Conservation (phyloP, 2,888 invertebrate species). For the Julus scanicus region DNA sequence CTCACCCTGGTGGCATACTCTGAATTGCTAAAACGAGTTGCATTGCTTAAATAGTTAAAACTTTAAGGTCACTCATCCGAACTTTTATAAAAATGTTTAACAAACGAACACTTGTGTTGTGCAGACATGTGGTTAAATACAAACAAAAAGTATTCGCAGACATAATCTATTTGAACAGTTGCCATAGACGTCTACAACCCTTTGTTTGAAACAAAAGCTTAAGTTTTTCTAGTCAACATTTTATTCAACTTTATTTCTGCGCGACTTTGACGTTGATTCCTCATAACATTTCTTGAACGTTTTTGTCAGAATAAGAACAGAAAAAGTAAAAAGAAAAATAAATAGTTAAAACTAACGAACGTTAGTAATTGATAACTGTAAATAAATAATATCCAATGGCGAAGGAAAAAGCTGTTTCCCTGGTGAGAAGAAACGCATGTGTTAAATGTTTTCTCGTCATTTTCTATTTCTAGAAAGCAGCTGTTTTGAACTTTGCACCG, state of each 20-base stretch:
- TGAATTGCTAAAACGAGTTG: no score
- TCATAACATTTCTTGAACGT: neutral
- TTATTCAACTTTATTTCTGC: neutral
- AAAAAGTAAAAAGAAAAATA: neutral
- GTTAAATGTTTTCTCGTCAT: constrained; percentile 6
- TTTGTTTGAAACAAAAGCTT: neutral
- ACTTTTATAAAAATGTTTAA: neutral
- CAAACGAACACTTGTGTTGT: neutral
- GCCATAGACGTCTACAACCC: neutral
- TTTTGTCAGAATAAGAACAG: neutral
- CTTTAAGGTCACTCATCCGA: neutral
- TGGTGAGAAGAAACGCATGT: constrained; percentile 19
- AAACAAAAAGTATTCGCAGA: neutral
- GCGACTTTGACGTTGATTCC: neutral
- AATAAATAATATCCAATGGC: constrained; percentile 29
- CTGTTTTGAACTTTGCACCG: neutral
- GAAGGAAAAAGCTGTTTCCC: neutral
- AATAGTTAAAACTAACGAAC: neutral
- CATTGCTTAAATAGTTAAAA: no score
- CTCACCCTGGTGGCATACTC: no score
- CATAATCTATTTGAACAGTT: neutral
- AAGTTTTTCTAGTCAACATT: neutral
- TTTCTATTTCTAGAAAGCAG: constrained; percentile 8
- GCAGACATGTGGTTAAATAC: neutral
- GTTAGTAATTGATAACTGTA: neutral